Evolutionary conservation across 2,797 vertebrate species (phyloP), one percentile per base, ranked within the genome.

Genomic region (Danio jaintianensis): DNA sequence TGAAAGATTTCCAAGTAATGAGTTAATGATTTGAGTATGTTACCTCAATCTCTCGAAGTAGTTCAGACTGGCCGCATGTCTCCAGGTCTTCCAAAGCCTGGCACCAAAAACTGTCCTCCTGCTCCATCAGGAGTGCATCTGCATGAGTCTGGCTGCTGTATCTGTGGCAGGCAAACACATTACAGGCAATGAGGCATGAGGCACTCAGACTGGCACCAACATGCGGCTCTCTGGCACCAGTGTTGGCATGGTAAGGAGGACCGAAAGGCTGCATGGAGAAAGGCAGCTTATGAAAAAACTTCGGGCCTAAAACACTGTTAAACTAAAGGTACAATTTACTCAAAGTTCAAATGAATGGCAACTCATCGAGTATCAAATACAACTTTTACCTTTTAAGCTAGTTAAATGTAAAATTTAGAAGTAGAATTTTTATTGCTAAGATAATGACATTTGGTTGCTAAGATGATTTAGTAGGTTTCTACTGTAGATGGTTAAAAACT

Each of bases 31-130:
- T 48, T 45, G 9, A 42, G 16, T 8, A 9, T 79, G 85, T 84
- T 91, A 99, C 98, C 97, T 99, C 97, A 50, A 99, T 97, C 86
- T 98, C 97, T 89, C 97, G 93, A 86, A 99, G 96, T 40, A 98
- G 95, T 85, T 98, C 97, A 7, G 97, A 98, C 89, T 99, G 97
- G 82, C 97, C 97, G 6, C 98, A 98, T 4, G 97, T 98, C 94
- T 99, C 96, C 93, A 99, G 94, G 88, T 99, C 98, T 84, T 99
- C 98, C 62, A 98, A 92, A 38, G 97, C 98, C 91, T 99, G 97
- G 89, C 94, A 96, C 98, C 98, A 99, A 94, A 98, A 97, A 89
- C 94, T 96, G 93, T 98, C 97, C 55, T 98, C 96, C 0, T 93
- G 95, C 86, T 96, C 93, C 81, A 95, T 87, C 85, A 96, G 90